Percentiles rank a stretch among this genome's conserved stretches.
These are phyloP conservation scores for Malacosoma neustria DNA, from an alignment of 2,888 invertebrate species.

Conservation along the genomic window DNA sequence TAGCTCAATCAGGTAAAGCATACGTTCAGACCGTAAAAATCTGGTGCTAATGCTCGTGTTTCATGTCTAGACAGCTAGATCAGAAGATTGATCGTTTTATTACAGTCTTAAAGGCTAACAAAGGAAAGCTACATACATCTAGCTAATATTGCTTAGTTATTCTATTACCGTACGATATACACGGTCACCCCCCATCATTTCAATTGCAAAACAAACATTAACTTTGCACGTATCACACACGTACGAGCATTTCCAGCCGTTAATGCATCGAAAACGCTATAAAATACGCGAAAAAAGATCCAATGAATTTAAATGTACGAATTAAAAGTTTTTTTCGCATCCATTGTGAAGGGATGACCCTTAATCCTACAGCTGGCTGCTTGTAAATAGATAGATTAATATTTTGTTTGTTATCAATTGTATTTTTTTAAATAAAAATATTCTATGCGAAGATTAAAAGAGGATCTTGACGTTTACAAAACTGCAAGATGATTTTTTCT, in stretches of 20 bases:
- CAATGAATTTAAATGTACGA: slow-evolving; percentile 28
- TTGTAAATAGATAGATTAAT: background rate
- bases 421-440: background rate
- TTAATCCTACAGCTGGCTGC: background rate
- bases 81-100: too few species aligned
- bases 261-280: slow-evolving; percentile 8
- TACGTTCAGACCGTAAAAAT: too few species aligned
- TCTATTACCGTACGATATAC: background rate
- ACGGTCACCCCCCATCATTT: background rate
- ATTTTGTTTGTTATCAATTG: background rate
- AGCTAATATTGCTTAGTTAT: too few species aligned
- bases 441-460: background rate
- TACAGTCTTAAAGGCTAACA: too few species aligned
- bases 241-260: background rate
- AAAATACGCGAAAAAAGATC: slow-evolving; percentile 20
- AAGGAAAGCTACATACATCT: too few species aligned
- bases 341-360: background rate
- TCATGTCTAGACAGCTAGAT: too few species aligned
- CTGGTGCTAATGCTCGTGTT: too few species aligned
- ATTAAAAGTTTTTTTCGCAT: slow-evolving; percentile 22
- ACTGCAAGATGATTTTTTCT: background rate
- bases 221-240: background rate
- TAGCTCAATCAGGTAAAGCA: too few species aligned
- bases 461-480: background rate
- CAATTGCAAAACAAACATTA: background rate